These are phyloP conservation scores for Caloenas nicobarica DNA, from an alignment of 2,113 vertebrate species.

Conservation along the genomic window DNA sequence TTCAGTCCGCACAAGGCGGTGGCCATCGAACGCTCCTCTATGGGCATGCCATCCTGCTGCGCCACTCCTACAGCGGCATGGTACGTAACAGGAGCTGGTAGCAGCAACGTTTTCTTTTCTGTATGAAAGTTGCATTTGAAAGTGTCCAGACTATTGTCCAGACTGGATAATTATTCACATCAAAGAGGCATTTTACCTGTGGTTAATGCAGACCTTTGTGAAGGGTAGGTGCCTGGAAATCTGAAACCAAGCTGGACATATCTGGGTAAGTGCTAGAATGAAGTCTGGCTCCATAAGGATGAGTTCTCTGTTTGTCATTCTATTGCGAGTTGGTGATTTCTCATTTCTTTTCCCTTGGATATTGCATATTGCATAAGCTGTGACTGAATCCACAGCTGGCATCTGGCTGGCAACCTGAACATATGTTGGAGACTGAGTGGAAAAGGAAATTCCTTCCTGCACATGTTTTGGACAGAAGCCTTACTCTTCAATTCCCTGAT, in stretches of 20 bases:
- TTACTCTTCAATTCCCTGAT: background rate
- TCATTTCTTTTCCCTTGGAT: background rate
- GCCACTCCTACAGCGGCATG: slow-evolving; percentile 97
- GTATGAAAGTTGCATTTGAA: background rate
- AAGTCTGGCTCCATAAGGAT: background rate
- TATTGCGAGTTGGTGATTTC: background rate
- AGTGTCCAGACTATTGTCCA: background rate
- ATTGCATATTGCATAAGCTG: background rate
- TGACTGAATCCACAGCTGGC: background rate
- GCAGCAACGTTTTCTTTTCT: background rate
- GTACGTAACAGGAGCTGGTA: slow-evolving; percentile 67
- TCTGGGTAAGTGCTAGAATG: background rate
- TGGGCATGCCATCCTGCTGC: slow-evolving; percentile 90
- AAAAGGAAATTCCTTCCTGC: background rate
- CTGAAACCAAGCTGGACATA: fast-evolving
- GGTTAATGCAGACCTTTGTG: background rate
- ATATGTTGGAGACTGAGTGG: background rate
- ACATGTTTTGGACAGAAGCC: background rate
- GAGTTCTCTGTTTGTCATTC: background rate
- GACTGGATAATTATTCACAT: background rate
- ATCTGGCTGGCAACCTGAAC: background rate
- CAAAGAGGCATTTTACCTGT: background rate
- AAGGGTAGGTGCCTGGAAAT: background rate
- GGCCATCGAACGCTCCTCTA: slow-evolving; percentile 93
- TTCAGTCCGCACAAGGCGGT: slow-evolving; percentile 89